Evolutionary conservation across 2,797 vertebrate genomes (phyloP), one percentile per base, ranked within the genome.

Genomic region (Sebastes cheni): DNA sequence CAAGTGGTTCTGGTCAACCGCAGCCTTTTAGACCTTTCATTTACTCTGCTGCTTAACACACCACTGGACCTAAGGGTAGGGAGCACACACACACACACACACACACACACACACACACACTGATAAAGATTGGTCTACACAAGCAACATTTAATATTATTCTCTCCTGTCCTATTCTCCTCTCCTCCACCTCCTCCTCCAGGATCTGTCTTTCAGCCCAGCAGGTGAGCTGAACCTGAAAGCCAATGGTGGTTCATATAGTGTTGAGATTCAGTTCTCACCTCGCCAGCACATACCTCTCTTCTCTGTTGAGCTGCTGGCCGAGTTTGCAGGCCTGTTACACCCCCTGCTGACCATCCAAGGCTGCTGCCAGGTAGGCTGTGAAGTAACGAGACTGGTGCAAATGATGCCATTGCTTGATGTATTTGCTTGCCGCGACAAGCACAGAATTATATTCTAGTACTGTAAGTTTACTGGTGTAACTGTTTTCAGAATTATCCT

Each of bases 261-360:
- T 5, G 73, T 97, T 59, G 95, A 97, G 27, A 86, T 99, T 75
- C 90, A 83, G 46, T 99, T 98, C 75, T 91, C 92, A 18, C 97
- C 97, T 0, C 81, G 73, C 61, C 87, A 92, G 64, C 94, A 94
- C 3, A 34, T 96, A 54, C 72, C 93, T 54, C 77, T 88, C 0
- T 98, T 98, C 80, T 89, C 82, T 0, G 96, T 96, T 42, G 96
- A 97, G 81, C 95, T 98, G 77, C 93, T 95, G 79, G 86, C 97
- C 1, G 93, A 96, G 74, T 95, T 90, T 77, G n/a, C 83, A 2
- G 96, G 96, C 6, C 72, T 95, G 27, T 77, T 95, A 59, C 92
- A 73, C 67, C 95, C 96, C 58, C 95, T 99, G 82, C 94, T 98
- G 89, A 93, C 95, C 20, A 85, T 98, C 36, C 93, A 65, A 0